phyloP scores from a whole-genome alignment of 1,140 invertebrate species.

The Pemphigus obesinymphae region DNA sequence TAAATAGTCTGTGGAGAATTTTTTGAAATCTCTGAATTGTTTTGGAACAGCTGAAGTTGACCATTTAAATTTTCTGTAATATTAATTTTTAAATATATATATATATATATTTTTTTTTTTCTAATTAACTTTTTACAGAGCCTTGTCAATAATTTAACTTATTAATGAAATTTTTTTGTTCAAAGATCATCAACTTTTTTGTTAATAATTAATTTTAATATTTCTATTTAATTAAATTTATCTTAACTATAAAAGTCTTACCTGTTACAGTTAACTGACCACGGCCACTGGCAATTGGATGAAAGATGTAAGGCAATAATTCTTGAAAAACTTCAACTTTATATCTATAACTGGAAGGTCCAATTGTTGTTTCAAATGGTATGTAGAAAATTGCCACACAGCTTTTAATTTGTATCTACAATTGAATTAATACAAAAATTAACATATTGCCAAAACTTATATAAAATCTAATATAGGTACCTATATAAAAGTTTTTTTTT shows the following conservation, averaged over 20 bases:
- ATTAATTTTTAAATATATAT: neutral
- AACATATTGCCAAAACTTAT: neutral
- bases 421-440: neutral
- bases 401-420: neutral
- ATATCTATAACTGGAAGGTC: constrained; percentile 18
- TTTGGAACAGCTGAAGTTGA: constrained; percentile 16
- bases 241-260: neutral
- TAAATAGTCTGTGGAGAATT: constrained; percentile 43
- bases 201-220: too few species aligned
- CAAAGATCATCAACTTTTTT: too few species aligned
- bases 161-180: too few species aligned
- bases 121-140: too few species aligned
- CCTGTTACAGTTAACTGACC: constrained; percentile 8
- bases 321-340: neutral
- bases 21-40: neutral
- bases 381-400: constrained; percentile 5
- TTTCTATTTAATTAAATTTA: neutral
- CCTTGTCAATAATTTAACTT: too few species aligned
- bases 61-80: constrained; percentile 25
- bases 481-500: too few species aligned
- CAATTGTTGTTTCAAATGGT: neutral
- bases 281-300: neutral
- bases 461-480: neutral
- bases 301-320: neutral
- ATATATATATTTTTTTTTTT: too few species aligned